These are phyloP conservation scores for Baccha elongata DNA, from an alignment of 2,888 invertebrate species.

Conservation along the genomic window DNA sequence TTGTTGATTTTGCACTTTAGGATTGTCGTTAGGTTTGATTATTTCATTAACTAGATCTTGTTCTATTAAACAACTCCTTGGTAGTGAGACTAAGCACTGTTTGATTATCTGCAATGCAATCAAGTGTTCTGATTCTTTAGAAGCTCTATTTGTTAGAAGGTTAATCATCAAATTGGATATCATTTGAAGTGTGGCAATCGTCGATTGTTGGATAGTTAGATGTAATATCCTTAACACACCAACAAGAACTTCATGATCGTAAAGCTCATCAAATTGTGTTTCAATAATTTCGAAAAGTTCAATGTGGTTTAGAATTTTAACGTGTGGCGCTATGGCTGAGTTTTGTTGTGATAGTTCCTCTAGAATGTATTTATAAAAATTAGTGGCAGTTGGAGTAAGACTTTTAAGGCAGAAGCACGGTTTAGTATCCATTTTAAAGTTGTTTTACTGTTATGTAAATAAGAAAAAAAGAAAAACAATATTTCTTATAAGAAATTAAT, in stretches of 20 bases:
- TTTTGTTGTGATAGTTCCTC: background rate
- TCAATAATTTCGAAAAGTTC: conserved; percentile 37
- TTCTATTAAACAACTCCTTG: background rate
- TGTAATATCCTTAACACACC: conserved; percentile 20
- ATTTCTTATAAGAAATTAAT: no score
- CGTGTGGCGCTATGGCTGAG: background rate
- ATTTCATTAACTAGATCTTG: background rate
- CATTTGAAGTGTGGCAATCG: background rate
- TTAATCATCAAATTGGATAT: conserved; percentile 11
- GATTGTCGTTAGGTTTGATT: background rate
- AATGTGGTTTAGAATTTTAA: background rate
- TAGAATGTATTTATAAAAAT: conserved; percentile 45
- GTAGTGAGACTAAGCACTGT: conserved; percentile 36
- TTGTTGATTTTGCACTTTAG: conserved; percentile 24
- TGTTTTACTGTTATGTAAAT: background rate
- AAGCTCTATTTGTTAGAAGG: conserved; percentile 1
- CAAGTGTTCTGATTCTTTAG: conserved; percentile 19
- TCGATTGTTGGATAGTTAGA: conserved; percentile 29
- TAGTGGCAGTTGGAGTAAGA: conserved; percentile 7
- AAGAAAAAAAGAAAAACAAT: background rate
- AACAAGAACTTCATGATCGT: conserved; percentile 5
- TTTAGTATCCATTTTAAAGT: conserved; percentile 38
- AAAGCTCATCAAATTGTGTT: conserved; percentile 44
- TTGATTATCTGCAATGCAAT: conserved; percentile 30
- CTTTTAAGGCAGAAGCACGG: background rate